Evolutionary conservation across 1,140 invertebrate genomes (phyloP).

Genomic region (Sipha flava): DNA sequence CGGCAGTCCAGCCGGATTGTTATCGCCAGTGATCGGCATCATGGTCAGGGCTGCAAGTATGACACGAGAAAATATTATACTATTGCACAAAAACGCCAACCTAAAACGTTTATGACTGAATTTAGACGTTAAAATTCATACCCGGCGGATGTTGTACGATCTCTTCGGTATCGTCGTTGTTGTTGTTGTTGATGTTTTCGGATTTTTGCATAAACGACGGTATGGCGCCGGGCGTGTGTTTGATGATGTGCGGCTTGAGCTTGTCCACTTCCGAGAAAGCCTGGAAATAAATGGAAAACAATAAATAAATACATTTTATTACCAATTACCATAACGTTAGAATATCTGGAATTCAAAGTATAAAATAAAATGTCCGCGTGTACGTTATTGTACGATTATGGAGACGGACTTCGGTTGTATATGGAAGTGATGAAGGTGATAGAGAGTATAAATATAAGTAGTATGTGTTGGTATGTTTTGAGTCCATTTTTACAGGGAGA

Average conservation of each 20-base stretch:
- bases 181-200: constrained; percentile 45
- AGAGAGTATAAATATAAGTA: no score
- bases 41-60: background rate
- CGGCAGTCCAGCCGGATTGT: background rate
- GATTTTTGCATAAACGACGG: constrained; percentile 44
- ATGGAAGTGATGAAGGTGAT: no score
- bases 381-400: no score
- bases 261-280: constrained; percentile 62
- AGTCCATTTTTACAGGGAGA: no score
- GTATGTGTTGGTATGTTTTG: no score
- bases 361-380: no score
- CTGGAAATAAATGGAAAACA: constrained; percentile 36
- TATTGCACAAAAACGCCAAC: no score
- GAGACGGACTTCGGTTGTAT: no score
- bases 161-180: constrained; percentile 31
- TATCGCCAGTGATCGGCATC: background rate
- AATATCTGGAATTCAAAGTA: no score
- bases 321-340: background rate
- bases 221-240: constrained; percentile 55
- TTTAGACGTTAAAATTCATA: constrained; percentile 9
- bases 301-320: background rate
- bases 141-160: constrained; percentile 30
- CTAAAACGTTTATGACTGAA: no score
- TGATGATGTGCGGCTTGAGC: constrained; percentile 59
- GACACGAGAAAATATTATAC: background rate